Conservation (phyloP, 2,113 vertebrate species). For the Platysternon megacephalum region DNA sequence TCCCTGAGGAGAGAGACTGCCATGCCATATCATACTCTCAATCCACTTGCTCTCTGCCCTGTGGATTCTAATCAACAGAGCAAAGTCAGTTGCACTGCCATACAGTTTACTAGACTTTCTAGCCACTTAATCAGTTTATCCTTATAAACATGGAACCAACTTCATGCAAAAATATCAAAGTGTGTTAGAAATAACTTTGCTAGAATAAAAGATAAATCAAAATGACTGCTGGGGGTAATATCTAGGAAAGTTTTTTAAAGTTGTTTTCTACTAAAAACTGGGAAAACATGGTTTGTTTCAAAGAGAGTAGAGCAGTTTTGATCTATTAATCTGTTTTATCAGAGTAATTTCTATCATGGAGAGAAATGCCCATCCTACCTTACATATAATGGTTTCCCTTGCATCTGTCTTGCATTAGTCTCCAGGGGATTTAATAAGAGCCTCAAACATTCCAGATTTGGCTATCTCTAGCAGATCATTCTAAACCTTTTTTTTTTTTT, state of each 20-base stretch:
- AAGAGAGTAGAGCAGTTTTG: neutral
- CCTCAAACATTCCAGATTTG: neutral
- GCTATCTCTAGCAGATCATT: neutral
- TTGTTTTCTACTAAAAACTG: neutral
- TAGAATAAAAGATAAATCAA: neutral
- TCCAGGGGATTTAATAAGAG: neutral
- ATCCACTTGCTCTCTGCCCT: neutral
- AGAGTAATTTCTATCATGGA: neutral
- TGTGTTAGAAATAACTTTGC: neutral
- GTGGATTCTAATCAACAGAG: slow-evolving; percentile 20
- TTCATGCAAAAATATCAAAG: slow-evolving; percentile 8
- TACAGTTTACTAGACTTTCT: neutral
- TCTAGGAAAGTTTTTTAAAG: neutral
- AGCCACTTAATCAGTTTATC: slow-evolving; percentile 13
- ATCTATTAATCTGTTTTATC: neutral
- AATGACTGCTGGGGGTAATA: neutral
- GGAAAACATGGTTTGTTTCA: neutral
- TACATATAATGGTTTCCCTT: neutral
- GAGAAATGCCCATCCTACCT: neutral
- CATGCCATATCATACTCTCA: neutral
- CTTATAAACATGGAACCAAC: slow-evolving; percentile 25
- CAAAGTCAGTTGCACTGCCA: neutral
- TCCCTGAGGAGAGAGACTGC: neutral
- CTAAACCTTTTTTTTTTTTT: neutral
- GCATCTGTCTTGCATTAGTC: neutral